Percentiles rank a stretch among this genome's conserved stretches.
These are phyloP conservation scores for Sakesphorus luctuosus DNA, from an alignment of 2,113 vertebrate species.

Conservation along the genomic window DNA sequence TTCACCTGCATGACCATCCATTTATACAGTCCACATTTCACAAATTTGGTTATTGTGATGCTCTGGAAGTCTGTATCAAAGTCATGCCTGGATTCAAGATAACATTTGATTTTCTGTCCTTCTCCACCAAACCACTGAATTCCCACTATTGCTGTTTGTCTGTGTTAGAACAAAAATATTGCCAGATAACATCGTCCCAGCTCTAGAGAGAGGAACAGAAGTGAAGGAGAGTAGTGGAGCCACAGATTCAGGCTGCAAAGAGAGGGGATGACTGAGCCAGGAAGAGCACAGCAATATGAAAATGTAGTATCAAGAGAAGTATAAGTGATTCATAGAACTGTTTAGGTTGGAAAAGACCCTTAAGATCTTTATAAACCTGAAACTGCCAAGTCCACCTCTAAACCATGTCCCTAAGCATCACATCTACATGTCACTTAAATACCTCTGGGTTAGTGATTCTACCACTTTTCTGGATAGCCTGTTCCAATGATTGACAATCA, in stretches of 20 bases:
- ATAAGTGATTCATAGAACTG: background rate
- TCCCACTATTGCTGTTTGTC: background rate
- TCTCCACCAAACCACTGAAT: background rate
- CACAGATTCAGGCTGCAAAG: background rate
- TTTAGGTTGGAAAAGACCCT: background rate
- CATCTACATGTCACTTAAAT: background rate
- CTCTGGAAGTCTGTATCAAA: background rate
- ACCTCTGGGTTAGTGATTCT: background rate
- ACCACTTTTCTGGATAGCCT: background rate
- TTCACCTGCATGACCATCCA: background rate
- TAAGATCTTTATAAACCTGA: background rate
- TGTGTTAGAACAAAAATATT: background rate
- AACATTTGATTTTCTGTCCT: background rate
- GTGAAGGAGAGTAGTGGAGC: background rate
- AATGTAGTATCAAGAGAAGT: background rate
- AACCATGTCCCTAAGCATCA: background rate
- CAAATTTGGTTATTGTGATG: background rate
- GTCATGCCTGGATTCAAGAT: background rate
- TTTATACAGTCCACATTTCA: background rate
- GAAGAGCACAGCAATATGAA: background rate
- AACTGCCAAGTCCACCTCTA: background rate
- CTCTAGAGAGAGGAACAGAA: background rate
- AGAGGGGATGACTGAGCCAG: background rate
- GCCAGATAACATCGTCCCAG: background rate
- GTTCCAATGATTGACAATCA: background rate